A percentile compares a stretch with the other conserved stretches of the same genome.
phyloP scores from a whole-genome alignment of 2,113 vertebrate genomes.

The Emydura subglobosa region DNA sequence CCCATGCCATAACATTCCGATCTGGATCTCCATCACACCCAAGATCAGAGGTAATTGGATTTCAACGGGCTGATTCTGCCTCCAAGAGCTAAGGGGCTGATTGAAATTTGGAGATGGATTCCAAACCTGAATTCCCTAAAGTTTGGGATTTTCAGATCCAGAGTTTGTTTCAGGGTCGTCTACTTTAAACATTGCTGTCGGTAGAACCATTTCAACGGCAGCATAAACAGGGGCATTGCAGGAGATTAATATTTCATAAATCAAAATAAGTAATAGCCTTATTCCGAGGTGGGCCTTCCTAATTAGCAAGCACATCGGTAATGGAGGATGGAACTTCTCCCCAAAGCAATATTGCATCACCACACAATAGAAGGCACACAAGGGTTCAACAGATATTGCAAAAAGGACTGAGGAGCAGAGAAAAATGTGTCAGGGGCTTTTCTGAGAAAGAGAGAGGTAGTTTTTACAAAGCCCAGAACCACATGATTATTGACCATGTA shows the following conservation, averaged over 20 bases:
- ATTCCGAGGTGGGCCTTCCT: neutral
- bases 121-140: neutral
- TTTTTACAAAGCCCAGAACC: neutral
- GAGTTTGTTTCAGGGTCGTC: neutral
- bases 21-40: neutral
- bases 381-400: neutral
- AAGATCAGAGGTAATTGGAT: neutral
- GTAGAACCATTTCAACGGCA: neutral
- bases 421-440: neutral
- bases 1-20: neutral
- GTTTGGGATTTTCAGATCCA: neutral
- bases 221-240: neutral
- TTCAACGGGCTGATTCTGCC: neutral
- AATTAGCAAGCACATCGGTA: neutral
- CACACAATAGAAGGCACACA: neutral
- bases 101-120: neutral
- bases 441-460: neutral
- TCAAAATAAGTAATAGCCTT: neutral
- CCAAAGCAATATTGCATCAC: neutral
- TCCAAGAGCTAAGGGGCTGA: neutral
- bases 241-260: neutral
- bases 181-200: neutral
- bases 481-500: neutral
- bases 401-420: neutral
- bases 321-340: neutral